A percentile compares a stretch with the other conserved stretches of the same genome.
Conservation (phyloP, 2,888 invertebrate genomes). For the Hoplodrina blanda region DNA sequence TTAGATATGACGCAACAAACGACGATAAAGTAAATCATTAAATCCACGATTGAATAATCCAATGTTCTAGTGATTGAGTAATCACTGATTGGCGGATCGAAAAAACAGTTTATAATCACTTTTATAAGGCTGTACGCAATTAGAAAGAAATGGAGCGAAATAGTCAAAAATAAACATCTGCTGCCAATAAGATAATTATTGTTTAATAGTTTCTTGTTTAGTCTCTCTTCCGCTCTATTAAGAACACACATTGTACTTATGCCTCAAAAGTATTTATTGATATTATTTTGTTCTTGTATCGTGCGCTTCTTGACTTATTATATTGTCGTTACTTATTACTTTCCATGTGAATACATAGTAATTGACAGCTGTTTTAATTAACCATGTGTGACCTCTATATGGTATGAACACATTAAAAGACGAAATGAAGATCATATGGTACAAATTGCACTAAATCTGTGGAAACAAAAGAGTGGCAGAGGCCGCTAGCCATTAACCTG, state of each 20-base stretch:
- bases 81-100: slow-evolving; percentile 27
- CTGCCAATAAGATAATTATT: slow-evolving; percentile 32
- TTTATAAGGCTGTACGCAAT: slow-evolving; percentile 40
- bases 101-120: slow-evolving; percentile 40
- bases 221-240: neutral
- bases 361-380: no score
- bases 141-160: slow-evolving; percentile 51
- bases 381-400: no score
- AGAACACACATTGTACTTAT: neutral
- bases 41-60: slow-evolving; percentile 33
- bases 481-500: no score
- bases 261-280: neutral
- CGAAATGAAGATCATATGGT: no score
- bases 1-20: slow-evolving; percentile 6
- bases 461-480: no score
- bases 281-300: neutral
- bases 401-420: no score
- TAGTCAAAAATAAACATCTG: slow-evolving; percentile 2
- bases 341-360: no score
- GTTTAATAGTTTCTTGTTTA: slow-evolving; percentile 9
- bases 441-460: no score
- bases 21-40: slow-evolving; percentile 23
- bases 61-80: slow-evolving; percentile 42
- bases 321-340: neutral
- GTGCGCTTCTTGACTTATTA: neutral